Base-by-base conservation (phyloP, 2,888 invertebrate species). In the Cryptus viduatorius region DNA sequence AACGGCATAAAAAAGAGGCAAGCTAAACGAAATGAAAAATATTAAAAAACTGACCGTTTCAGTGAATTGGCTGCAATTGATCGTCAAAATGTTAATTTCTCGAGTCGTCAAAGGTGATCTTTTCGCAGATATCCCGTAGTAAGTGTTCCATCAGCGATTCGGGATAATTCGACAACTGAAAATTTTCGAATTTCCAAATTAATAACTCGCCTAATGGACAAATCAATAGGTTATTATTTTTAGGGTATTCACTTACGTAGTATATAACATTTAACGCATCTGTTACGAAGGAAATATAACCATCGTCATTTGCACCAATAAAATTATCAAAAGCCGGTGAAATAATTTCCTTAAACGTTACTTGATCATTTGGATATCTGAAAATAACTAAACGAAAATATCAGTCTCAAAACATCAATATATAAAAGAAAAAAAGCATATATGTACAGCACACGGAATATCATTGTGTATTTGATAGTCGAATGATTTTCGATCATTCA, bases 211-310 rank as follows among this genome's bases (percentile, higher is more conserved):
- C 29, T 44, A 31, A 14, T 37, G 5, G 14, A 14, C 24, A 12
- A 59, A 31, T 5, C 1, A 5, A 82, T 81, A 82, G 65, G 64
- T 53, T 78, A 69, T 69, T 78, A 65, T 48, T 4, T 68, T 48
- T 64, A 12, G 82, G 10, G n/a, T 31, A n/a, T 59, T 29, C 42
- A 84, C 92, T 90, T 91, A 95, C 95, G 85, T 94, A 94, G 92
- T 96, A 97, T 87, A 96, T 95, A 53, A 95, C 94, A 79, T 95
- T 95, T 37, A 96, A 92, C 4, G 95, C 95, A 80, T 95, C 94
- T 71, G 95, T n/a, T n/a, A n/a, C n/a, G n/a, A n/a, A n/a, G n/a
- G n/a, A n/a, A n/a, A n/a, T n/a, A n/a, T n/a, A n/a, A n/a, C 94
- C 94, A 12, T 93, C 90, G 73, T 95, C 94, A 10, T 94, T 93